These are phyloP conservation scores for Melanitta fusca DNA, from an alignment of 2,797 vertebrate species.

Conservation along the genomic window DNA sequence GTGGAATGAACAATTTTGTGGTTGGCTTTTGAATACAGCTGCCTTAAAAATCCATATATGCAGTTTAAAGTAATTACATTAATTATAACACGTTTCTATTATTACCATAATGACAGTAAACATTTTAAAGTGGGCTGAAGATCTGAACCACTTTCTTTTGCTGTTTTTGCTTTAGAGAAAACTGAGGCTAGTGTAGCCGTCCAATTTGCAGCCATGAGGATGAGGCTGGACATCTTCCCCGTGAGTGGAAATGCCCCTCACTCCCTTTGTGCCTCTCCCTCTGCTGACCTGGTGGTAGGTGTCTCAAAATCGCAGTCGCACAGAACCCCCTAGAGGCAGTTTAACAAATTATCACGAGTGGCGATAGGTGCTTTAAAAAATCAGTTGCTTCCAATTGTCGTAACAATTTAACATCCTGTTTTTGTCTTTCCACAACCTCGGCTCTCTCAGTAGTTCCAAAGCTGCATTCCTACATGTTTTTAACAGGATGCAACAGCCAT, in stretches of 20 bases:
- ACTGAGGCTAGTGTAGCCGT: accelerated
- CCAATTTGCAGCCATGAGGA: neutral
- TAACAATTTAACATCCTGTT: constrained; percentile 78
- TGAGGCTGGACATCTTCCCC: neutral
- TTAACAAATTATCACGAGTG: constrained; percentile 5
- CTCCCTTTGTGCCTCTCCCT: neutral
- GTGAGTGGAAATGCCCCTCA: neutral
- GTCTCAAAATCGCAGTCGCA: neutral
- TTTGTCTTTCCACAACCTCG: constrained; percentile 73
- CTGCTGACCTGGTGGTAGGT: neutral
- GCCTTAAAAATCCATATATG: neutral
- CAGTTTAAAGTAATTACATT: neutral
- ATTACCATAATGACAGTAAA: neutral
- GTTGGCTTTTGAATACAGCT: neutral
- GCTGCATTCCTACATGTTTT: constrained; percentile 72
- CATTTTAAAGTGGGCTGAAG: neutral
- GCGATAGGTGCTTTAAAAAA: constrained; percentile 16
- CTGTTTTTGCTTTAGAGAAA: neutral
- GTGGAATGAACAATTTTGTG: neutral
- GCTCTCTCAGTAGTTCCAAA: constrained; percentile 65
- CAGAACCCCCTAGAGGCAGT: constrained; percentile 60
- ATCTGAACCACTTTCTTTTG: neutral
- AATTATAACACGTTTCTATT: neutral
- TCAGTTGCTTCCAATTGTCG: constrained; percentile 29
- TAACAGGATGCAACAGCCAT: constrained; percentile 82